phyloP scores from a whole-genome alignment of 2,888 invertebrate genomes.

The Zonitis immaculata region DNA sequence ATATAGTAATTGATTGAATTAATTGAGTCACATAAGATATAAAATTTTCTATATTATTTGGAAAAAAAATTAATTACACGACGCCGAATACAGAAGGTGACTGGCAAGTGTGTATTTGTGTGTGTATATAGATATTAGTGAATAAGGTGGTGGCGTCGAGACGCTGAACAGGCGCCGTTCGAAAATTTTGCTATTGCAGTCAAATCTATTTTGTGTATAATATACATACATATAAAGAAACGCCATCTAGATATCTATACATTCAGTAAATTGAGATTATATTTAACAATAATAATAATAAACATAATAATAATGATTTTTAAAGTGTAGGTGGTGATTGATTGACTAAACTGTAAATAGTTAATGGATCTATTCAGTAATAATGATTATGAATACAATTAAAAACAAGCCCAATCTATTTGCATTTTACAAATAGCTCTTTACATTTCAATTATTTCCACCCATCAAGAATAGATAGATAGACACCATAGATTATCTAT shows the following conservation, averaged over 20 bases:
- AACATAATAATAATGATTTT: too few species aligned
- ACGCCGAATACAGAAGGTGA: conserved; percentile 17
- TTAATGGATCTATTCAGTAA: background rate
- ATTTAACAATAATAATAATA: too few species aligned
- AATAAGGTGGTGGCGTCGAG: conserved; percentile 23
- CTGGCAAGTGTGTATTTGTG: conserved; percentile 15
- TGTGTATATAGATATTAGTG: conserved; percentile 4
- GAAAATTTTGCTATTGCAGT: conserved; percentile 13
- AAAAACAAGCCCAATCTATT: background rate
- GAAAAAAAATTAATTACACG: conserved; percentile 10
- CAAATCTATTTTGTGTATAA: background rate
- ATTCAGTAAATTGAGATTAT: too few species aligned
- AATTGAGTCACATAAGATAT: background rate
- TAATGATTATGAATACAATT: too few species aligned
- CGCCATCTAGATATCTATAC: conserved; percentile 15
- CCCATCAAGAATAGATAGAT: too few species aligned
- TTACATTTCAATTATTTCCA: too few species aligned
- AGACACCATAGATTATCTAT: too few species aligned
- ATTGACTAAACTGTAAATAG: conserved; percentile 6
- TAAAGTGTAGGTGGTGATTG: conserved; percentile 10
- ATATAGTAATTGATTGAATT: background rate
- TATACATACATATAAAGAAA: too few species aligned
- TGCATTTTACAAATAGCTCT: too few species aligned
- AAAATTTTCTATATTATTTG: background rate
- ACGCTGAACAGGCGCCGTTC: conserved; percentile 20